These are phyloP conservation scores for Ornithoptera alexandrae DNA, from an alignment of 2,888 invertebrate genomes.

Conservation along the genomic window DNA sequence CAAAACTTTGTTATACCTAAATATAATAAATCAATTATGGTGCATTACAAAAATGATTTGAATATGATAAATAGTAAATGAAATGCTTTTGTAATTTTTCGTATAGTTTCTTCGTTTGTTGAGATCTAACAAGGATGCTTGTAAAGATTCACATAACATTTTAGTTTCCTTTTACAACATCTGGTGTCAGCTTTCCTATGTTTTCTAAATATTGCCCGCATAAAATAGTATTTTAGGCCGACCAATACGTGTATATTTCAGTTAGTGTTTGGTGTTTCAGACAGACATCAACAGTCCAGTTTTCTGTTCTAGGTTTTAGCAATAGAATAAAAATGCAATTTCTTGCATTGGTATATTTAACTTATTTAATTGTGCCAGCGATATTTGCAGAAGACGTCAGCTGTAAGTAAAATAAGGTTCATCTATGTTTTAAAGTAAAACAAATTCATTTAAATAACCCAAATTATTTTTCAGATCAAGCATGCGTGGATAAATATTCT, in stretches of 20 bases:
- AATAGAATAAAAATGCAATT: constrained; percentile 50
- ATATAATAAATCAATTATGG: background rate
- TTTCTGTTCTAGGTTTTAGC: constrained; percentile 32
- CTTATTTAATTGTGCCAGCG: constrained; percentile 48
- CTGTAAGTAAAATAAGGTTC: constrained; percentile 54
- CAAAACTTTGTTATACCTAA: background rate
- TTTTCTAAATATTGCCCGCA: constrained; percentile 60
- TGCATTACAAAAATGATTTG: constrained; percentile 2
- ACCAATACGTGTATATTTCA: constrained; percentile 29
- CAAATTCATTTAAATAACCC: constrained; percentile 4
- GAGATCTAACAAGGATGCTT: constrained; percentile 47
- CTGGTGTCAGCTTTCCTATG: constrained; percentile 50
- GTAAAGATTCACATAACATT: constrained; percentile 55
- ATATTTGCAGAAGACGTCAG: constrained; percentile 65
- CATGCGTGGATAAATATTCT: constrained; percentile 75
- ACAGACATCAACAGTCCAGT: constrained; percentile 23
- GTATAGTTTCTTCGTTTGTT: constrained; percentile 45
- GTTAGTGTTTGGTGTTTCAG: constrained; percentile 31
- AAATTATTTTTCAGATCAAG: constrained; percentile 58
- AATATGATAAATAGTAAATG: background rate
- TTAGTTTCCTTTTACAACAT: constrained; percentile 43
- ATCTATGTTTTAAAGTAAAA: constrained; percentile 7
- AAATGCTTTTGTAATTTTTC: constrained; percentile 4
- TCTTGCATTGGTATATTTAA: constrained; percentile 45
- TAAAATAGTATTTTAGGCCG: constrained; percentile 58